Base-by-base conservation (phyloP, 2,113 vertebrate genomes). In the Python bivittatus region DNA sequence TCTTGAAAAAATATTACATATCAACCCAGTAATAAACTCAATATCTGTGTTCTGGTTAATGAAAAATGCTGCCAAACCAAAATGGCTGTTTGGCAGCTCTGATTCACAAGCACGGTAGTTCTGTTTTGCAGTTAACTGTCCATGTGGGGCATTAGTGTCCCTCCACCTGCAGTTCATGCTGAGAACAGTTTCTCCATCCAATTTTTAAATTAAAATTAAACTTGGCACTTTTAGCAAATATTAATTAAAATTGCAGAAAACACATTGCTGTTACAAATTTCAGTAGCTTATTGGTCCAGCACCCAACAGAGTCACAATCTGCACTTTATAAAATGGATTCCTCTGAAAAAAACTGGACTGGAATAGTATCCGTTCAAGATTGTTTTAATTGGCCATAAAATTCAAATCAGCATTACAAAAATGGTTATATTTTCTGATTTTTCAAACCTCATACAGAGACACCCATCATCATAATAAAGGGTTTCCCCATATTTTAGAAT, bases 401-500 rank as follows among this genome's bases (percentile, higher is more conserved):
- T 54, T 96, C 89, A 94, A 6, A 22, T 2, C n/a, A 53, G 17
- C 27, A 57, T 79, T 79, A 22, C 38, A 72, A 56, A 64, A 86
- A 60, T 92, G 22, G 12, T 88, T 86, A 89, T 93, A 64, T 93
- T 93, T 44, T 33, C 52, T 94, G 93, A 94, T 91, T 93, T 96
- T 96, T 95, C 86, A 93, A 90, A 88, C 84, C 54, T 84, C 92
- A 87, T 44, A 79, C 1, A 12, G 17, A 84, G 27, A 53, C 85
- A 88, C 8, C 3, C 23, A 25, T 20, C 15, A 25, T 33, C 44
- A 89, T 5, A 85, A 52, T 13, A 92, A 94, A 90, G 9, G 1
- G 88, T 88, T 56, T 79, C 88, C 86, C 72, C 68, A 57, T 92
- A 89, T 72, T 57, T 64, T 20, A 91, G 89, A 94, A 92, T 61